Conservation (phyloP, 2,113 vertebrate species). For the Glareola pratincola region DNA sequence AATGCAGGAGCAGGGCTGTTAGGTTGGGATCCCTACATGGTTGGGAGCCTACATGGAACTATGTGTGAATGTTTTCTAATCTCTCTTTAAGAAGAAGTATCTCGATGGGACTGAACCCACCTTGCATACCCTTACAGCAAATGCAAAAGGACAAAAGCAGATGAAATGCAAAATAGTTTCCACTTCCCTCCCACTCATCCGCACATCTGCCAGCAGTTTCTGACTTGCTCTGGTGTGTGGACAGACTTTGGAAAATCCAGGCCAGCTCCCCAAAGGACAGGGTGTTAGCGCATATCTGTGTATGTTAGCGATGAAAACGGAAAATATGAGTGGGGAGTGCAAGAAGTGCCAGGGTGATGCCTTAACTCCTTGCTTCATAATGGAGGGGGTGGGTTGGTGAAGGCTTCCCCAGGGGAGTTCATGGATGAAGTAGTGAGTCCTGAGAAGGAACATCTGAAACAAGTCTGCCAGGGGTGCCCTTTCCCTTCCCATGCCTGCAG, state of each 20-base stretch:
- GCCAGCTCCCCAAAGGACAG: not conserved
- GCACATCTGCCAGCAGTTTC: conserved; percentile 25
- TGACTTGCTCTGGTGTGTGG: not conserved
- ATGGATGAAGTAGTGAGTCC: not conserved
- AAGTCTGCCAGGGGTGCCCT: not conserved
- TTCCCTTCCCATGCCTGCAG: not conserved
- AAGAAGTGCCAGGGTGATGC: not conserved
- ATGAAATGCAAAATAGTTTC: not conserved
- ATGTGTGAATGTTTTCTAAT: not conserved
- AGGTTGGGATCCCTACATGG: too few species aligned
- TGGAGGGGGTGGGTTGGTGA: not conserved
- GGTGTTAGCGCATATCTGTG: not conserved
- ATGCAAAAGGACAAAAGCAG: not conserved
- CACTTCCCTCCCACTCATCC: not conserved
- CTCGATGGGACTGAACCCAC: not conserved
- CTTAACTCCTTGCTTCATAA: not conserved
- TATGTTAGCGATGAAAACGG: not conserved
- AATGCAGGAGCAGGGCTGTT: not conserved
- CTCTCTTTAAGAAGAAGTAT: not conserved
- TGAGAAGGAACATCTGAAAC: not conserved
- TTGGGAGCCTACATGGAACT: not conserved
- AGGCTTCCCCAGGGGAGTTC: fast-evolving
- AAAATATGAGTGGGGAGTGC: not conserved
- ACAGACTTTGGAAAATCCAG: not conserved
- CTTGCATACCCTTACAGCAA: not conserved